Conservation (phyloP, 2,797 vertebrate genomes). For the Momotus momota region DNA sequence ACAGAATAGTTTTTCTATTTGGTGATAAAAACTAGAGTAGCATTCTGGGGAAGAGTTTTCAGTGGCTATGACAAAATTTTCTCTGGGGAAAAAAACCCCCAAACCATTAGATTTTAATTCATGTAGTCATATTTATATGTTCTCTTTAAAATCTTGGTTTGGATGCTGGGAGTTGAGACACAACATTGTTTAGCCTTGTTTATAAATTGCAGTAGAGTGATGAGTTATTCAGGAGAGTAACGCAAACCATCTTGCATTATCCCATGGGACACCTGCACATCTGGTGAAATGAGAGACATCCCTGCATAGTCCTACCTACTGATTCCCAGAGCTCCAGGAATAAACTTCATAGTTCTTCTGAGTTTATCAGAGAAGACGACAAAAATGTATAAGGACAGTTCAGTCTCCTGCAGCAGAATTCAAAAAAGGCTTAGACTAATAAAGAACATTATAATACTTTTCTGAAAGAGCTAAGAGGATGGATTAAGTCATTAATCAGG, state of each 20-base stretch:
- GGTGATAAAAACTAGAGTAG: not conserved
- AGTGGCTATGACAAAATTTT: not conserved
- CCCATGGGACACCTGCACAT: too few species aligned
- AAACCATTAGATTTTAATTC: not conserved
- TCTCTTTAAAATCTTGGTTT: not conserved
- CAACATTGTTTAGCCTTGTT: not conserved
- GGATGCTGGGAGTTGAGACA: not conserved
- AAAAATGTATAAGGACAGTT: not conserved
- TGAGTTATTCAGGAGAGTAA: not conserved
- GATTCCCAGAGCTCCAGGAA: not conserved
- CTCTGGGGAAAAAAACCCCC: not conserved
- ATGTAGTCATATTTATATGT: not conserved
- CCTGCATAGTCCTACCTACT: not conserved
- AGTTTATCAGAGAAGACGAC: not conserved
- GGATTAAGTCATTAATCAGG: not conserved
- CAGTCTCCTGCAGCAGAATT: not conserved
- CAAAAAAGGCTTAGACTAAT: not conserved
- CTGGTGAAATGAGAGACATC: not conserved
- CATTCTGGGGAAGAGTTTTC: not conserved
- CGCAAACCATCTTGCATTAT: not conserved
- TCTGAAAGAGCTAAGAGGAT: not conserved
- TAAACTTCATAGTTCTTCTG: not conserved
- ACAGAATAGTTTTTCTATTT: not conserved
- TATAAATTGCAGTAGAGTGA: not conserved
- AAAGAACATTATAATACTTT: not conserved